Conservation (phyloP, 2,113 vertebrate species). For the Oryzias melastigma region DNA sequence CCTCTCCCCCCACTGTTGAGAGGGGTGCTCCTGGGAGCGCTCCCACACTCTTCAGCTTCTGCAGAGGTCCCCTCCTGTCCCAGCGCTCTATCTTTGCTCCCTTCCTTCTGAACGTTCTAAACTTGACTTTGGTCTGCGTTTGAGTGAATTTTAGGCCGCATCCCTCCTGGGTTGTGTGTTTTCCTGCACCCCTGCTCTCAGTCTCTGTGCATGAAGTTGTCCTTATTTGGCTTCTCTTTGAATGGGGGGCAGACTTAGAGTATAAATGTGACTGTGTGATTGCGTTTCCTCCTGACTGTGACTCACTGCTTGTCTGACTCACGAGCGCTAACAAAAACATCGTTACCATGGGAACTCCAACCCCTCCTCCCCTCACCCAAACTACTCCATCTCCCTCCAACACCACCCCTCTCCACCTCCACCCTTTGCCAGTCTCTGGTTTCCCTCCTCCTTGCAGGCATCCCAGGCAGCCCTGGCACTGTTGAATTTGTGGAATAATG, state of each 20-base stretch:
- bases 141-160: too few species aligned
- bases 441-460: slow-evolving; percentile 47
- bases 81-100: not conserved
- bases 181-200: slow-evolving; percentile 24
- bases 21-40: slow-evolving; percentile 48
- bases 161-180: slow-evolving; percentile 1
- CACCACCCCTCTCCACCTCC: not conserved
- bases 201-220: slow-evolving; percentile 66
- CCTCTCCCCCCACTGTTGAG: slow-evolving; percentile 49
- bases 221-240: slow-evolving; percentile 80
- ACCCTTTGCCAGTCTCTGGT: slow-evolving; percentile 26
- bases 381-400: not conserved
- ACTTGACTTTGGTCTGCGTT: not conserved
- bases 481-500: slow-evolving; percentile 35
- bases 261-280: slow-evolving; percentile 64
- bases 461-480: slow-evolving; percentile 57
- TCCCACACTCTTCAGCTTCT: slow-evolving; percentile 30
- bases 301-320: slow-evolving; percentile 81
- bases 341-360: slow-evolving; percentile 68
- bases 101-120: not conserved
- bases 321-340: slow-evolving; percentile 79
- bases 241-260: slow-evolving; percentile 60
- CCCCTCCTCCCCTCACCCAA: slow-evolving; percentile 5
- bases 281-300: slow-evolving; percentile 81
- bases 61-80: not conserved